Percentiles rank a stretch among this genome's conserved stretches.
phyloP scores from a whole-genome alignment of 2,888 invertebrate genomes.

The Clistopyga incitator region DNA sequence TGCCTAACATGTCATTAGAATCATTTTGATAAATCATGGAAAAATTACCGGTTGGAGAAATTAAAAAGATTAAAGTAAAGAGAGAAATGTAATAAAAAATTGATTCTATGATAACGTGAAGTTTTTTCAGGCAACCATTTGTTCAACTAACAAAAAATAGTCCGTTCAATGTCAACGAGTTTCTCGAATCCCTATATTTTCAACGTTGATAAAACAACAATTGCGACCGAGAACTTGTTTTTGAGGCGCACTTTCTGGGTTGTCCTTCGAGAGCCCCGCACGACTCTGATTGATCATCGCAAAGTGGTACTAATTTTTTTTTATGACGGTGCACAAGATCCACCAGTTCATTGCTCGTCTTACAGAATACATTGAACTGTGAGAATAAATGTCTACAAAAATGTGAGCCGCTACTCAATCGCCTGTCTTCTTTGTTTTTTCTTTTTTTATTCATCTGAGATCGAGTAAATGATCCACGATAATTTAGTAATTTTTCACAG shows the following conservation, averaged over 20 bases:
- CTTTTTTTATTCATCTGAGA: background rate
- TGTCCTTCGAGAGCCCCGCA: background rate
- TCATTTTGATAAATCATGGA: background rate
- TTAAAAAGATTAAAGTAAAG: too few species aligned
- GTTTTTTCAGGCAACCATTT: background rate
- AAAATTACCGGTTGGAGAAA: background rate
- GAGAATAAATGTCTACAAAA: background rate
- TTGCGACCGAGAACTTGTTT: background rate
- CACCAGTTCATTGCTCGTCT: background rate
- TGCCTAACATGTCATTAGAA: background rate
- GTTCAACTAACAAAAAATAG: background rate
- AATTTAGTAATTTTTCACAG: background rate
- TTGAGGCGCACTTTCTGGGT: background rate
- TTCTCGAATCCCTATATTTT: background rate
- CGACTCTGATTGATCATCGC: background rate
- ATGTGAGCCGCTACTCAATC: background rate
- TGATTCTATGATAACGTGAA: too few species aligned
- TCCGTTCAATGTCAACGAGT: background rate
- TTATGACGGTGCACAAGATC: background rate
- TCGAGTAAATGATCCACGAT: background rate
- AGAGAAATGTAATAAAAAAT: too few species aligned
- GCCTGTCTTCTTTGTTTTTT: background rate
- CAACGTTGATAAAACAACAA: slow-evolving; percentile 6
- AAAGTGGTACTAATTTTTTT: background rate
- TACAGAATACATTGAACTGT: background rate